Evolutionary conservation across 2,797 vertebrate species (phyloP).

Genomic region (Etheostoma nigrum): DNA sequence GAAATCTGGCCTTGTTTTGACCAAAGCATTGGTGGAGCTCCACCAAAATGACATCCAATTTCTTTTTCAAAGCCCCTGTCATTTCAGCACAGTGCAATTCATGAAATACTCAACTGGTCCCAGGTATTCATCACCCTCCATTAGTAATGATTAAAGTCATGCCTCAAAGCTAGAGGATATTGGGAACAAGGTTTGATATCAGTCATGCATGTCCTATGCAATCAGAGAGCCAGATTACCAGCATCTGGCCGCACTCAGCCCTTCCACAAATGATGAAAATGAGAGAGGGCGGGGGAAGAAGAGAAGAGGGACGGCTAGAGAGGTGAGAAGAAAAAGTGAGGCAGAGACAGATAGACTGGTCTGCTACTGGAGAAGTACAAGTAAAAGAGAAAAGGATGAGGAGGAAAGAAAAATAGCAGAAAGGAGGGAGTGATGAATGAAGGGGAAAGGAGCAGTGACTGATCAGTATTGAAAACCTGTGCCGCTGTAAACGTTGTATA

Average conservation of each 20-base stretch:
- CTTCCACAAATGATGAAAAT: conserved; percentile 64
- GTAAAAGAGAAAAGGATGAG: conserved; percentile 59
- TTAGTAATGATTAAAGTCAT: conserved; percentile 75
- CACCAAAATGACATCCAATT: conserved; percentile 26
- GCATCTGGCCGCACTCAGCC: conserved; percentile 65
- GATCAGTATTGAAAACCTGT: conserved; percentile 81
- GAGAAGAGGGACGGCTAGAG: neutral
- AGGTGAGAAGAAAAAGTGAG: conserved; percentile 34
- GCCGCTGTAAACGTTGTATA: conserved; percentile 77
- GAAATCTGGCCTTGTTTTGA: neutral
- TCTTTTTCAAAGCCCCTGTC: conserved; percentile 14
- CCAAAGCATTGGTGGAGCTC: neutral
- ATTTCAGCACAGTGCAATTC: conserved; percentile 40
- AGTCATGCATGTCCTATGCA: conserved; percentile 71
- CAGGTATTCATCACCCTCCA: conserved; percentile 75
- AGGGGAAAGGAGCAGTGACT: conserved; percentile 77
- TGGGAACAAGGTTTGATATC: conserved; percentile 68
- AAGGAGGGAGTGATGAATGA: conserved; percentile 81
- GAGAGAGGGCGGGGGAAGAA: neutral
- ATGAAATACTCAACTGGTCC: conserved; percentile 57
- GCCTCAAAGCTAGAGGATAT: conserved; percentile 64
- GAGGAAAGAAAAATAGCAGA: conserved; percentile 50
- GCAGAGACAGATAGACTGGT: conserved; percentile 51
- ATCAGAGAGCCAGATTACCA: conserved; percentile 72
- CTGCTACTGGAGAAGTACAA: conserved; percentile 22